Evolutionary conservation across 1,140 invertebrate species (phyloP), one percentile per base, ranked within the genome.

Genomic region (Amphibalanus amphitrite): DNA sequence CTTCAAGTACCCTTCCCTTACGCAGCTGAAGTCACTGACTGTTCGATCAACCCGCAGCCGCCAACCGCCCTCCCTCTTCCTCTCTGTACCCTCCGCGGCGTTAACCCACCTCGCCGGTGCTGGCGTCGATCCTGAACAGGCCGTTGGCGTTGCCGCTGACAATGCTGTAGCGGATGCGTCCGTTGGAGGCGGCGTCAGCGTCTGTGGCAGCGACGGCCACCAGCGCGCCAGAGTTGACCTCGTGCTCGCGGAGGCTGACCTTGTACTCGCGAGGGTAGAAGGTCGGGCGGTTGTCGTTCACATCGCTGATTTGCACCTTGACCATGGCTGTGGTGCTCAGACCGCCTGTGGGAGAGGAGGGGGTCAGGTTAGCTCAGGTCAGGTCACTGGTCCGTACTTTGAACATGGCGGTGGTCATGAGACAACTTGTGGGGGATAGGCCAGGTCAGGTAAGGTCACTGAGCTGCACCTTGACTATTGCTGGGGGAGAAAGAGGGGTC

Each of bases 231-330:
- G 72, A 72, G 26, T 78, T 79, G 0, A 80, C 78, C 6, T 79
- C 72, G 29, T 81, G 78, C 74, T 89, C 89, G 59, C 86, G 84
- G 73, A 95, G 78, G 40, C 90, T 93, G 20, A 94, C 90, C 79
- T 93, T 94, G 83, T 95, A 94, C 76, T 89, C 87, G 20, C 84
- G 84, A 15, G 92, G 90, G 77, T 89, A 87, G 82, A 97, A 97
- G 29, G 88, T 85, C 0, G 94, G 95, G 4, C 86, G 84, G 81
- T 97, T 97, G 83, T 98, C 94, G 81, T 98, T 97, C 68, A 95
- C 88, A 81, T 97, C 94, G 28, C 88, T 87, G 67, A 97, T 84
- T 80, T 92, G 88, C 70, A 98, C 89, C 78, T 92, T 91, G 8
- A 97, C 89, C 82, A 94, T 93, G 13, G 93, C 90, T 28, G 89